Conservation (phyloP, 2,797 vertebrate species). For the Moxostoma hubbsi region DNA sequence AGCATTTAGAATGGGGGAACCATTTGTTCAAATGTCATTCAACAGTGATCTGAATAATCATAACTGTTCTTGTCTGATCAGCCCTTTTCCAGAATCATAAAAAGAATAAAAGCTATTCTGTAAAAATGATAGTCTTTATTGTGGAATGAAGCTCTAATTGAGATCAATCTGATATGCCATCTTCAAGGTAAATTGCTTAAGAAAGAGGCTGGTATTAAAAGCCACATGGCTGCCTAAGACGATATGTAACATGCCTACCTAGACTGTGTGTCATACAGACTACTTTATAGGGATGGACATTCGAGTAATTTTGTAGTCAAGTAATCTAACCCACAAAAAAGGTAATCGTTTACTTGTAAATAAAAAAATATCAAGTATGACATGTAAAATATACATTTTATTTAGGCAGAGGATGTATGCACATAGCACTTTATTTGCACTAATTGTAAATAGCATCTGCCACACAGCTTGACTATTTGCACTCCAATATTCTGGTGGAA, state of each 20-base stretch:
- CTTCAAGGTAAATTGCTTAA: slow-evolving; percentile 12
- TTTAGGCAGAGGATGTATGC: too few species aligned
- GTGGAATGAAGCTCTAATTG: slow-evolving; percentile 39
- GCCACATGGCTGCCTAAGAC: slow-evolving; percentile 15
- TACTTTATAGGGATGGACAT: not conserved
- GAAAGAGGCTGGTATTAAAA: slow-evolving; percentile 27
- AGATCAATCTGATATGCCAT: slow-evolving; percentile 28
- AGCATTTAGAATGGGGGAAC: slow-evolving; percentile 12
- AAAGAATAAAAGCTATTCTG: slow-evolving; percentile 30
- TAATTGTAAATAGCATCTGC: too few species aligned
- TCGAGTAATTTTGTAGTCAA: too few species aligned
- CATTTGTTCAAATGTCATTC: slow-evolving; percentile 54
- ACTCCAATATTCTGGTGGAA: too few species aligned
- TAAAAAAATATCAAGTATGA: too few species aligned
- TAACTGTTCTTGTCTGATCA: slow-evolving; percentile 48
- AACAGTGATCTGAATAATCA: slow-evolving; percentile 35
- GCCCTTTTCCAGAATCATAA: slow-evolving; percentile 42
- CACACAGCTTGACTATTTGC: too few species aligned
- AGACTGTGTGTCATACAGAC: slow-evolving; percentile 16
- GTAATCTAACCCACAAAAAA: too few species aligned
- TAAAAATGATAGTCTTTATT: slow-evolving; percentile 28
- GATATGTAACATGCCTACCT: slow-evolving; percentile 9
- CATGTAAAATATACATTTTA: too few species aligned
- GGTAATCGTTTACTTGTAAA: too few species aligned
- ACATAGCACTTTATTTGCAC: too few species aligned